Evolutionary conservation across 2,797 vertebrate species (phyloP).

Genomic region (Acomys russatus): DNA sequence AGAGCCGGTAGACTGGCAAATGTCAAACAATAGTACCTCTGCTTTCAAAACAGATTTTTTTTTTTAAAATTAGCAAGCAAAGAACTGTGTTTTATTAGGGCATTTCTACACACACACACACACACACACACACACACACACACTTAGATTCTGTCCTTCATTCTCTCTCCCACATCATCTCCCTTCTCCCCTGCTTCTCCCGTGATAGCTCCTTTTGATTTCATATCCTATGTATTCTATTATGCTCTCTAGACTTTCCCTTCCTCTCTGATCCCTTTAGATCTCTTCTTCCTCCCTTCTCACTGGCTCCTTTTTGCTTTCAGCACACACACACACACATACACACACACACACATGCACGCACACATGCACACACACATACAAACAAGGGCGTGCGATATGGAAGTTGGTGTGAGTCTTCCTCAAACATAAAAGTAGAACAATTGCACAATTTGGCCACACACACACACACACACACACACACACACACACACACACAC

Average conservation of each 20-base stretch:
- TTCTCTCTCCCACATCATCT: background rate
- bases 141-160: no score
- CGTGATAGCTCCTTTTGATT: background rate
- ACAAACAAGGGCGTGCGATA: no score
- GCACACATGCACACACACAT: background rate
- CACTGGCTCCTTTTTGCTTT: background rate
- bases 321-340: background rate
- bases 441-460: no score
- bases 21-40: background rate
- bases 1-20: background rate
- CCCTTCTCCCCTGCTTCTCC: background rate
- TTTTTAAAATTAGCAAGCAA: background rate
- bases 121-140: background rate
- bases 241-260: background rate
- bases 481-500: background rate
- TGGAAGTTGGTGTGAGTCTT: no score
- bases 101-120: background rate
- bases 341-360: conserved; percentile 3
- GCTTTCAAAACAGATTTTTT: background rate
- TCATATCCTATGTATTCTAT: background rate
- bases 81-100: background rate
- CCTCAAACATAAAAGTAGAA: no score
- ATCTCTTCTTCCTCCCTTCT: background rate
- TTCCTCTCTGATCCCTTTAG: background rate
- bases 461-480: background rate